phyloP scores from a whole-genome alignment of 2,888 invertebrate genomes.

The Apamea monoglypha region DNA sequence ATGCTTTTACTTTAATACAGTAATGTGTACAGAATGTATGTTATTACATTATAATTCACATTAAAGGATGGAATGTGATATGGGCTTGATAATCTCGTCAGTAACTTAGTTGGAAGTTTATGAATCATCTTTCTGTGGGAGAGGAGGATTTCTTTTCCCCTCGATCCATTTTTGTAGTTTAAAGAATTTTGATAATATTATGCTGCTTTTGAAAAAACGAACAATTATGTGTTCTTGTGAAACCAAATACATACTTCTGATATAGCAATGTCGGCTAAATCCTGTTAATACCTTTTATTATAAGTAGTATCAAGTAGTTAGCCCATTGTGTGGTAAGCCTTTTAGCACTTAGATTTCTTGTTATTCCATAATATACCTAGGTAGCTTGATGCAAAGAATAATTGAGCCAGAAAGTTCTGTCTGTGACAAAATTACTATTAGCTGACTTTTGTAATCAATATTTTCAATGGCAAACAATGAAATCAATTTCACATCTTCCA shows the following conservation, averaged over 20 bases:
- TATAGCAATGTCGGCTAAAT: neutral
- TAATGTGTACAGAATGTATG: constrained; percentile 61
- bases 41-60: constrained; percentile 63
- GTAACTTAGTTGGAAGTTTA: constrained; percentile 42
- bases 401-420: neutral
- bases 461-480: neutral
- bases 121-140: constrained; percentile 50
- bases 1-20: constrained; percentile 62
- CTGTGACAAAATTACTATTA: neutral
- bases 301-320: constrained; percentile 11
- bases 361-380: neutral
- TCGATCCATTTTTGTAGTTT: constrained; percentile 1
- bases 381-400: too few relatives aligned
- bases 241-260: neutral
- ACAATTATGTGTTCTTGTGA: neutral
- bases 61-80: constrained; percentile 60
- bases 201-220: neutral
- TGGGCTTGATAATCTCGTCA: constrained; percentile 37
- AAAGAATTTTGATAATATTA: neutral
- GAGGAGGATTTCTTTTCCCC: constrained; percentile 9
- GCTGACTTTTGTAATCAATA: neutral
- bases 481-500: neutral
- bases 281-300: neutral
- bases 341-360: neutral
- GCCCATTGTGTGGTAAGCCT: neutral